Evolutionary conservation across 2,113 vertebrate genomes (phyloP).

Genomic region (Centropristis striata): DNA sequence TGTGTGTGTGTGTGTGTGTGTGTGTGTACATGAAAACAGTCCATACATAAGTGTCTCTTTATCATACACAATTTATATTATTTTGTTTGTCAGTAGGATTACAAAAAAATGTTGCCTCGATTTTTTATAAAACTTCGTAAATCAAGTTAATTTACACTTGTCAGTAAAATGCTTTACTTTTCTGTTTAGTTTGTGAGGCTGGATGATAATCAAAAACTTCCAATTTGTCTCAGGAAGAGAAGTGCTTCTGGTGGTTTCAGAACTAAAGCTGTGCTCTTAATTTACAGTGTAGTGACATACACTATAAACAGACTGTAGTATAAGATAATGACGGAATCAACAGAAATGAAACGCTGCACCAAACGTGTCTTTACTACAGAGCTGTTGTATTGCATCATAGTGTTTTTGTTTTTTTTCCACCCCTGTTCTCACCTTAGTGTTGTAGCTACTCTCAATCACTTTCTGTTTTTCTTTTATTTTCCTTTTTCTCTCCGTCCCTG

Average conservation of each 20-base stretch:
- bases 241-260: too few species aligned
- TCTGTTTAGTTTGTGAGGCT: not conserved
- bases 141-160: not conserved
- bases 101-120: too few species aligned
- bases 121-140: too few species aligned
- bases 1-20: slow-evolving; percentile 1
- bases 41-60: not conserved
- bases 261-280: not conserved
- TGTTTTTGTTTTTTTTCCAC: slow-evolving; percentile 8
- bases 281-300: not conserved
- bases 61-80: not conserved
- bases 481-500: not conserved
- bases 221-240: too few species aligned
- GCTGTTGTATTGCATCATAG: not conserved
- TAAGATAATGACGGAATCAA: not conserved
- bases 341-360: not conserved
- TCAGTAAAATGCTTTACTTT: not conserved
- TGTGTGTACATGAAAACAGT: slow-evolving; percentile 4
- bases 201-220: not conserved
- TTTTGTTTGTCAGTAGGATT: not conserved
- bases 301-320: slow-evolving; percentile 2
- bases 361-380: not conserved
- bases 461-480: slow-evolving; percentile 14
- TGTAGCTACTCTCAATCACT: slow-evolving; percentile 21
- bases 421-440: slow-evolving; percentile 20